Evolutionary conservation across 2,888 invertebrate genomes (phyloP).

Genomic region (Cantharis nigra): DNA sequence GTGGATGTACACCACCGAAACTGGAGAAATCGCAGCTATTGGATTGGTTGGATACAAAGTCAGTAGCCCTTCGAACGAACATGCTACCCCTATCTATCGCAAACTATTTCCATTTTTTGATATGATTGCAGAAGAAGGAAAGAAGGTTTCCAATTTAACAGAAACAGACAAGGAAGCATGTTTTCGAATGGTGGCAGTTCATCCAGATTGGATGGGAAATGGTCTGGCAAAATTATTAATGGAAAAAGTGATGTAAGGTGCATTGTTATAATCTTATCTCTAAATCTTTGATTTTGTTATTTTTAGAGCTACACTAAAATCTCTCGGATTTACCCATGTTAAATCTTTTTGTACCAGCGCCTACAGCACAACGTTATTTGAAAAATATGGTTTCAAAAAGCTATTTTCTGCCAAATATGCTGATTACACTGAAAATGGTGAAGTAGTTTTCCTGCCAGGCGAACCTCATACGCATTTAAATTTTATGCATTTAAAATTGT

Average conservation of each 20-base stretch:
- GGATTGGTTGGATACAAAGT: constrained; percentile 42
- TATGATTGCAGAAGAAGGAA: constrained; percentile 59
- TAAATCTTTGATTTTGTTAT: not conserved
- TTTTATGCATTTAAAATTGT: constrained; percentile 36
- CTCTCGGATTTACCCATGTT: constrained; percentile 62
- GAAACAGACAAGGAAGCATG: constrained; percentile 62
- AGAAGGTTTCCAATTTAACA: constrained; percentile 63
- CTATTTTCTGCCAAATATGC: constrained; percentile 67
- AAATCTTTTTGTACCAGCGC: constrained; percentile 76
- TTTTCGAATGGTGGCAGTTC: constrained; percentile 69
- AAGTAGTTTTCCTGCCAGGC: constrained; percentile 68
- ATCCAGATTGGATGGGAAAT: constrained; percentile 65
- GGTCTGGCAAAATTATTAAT: constrained; percentile 67
- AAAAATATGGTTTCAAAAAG: constrained; percentile 69
- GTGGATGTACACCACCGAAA: constrained; percentile 63
- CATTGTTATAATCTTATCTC: not conserved
- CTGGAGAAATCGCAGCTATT: constrained; percentile 60
- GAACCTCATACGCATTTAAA: constrained; percentile 50
- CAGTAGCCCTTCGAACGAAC: not conserved
- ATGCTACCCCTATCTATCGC: not conserved
- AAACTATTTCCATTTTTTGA: not conserved
- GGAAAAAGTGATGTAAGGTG: constrained; percentile 39
- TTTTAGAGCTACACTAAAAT: constrained; percentile 61
- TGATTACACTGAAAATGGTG: constrained; percentile 67
- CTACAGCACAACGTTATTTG: constrained; percentile 74